phyloP scores from a whole-genome alignment of 2,113 vertebrate genomes.

The Ciconia boyciana region DNA sequence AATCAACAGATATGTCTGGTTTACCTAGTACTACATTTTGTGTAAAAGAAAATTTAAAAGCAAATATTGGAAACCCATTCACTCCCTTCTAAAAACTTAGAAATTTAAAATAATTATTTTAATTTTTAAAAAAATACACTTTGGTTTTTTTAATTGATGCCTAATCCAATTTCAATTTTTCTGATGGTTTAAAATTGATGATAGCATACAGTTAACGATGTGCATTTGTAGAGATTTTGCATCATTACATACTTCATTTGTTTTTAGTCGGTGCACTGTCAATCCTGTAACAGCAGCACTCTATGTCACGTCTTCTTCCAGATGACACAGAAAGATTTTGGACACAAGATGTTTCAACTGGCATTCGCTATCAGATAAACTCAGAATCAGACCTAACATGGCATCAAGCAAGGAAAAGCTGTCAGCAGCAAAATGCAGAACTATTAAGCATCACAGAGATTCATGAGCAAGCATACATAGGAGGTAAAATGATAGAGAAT shows the following conservation, averaged over 20 bases:
- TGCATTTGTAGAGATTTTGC: not conserved
- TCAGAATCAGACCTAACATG: constrained; percentile 82
- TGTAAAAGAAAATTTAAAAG: not conserved
- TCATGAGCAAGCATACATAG: constrained; percentile 84
- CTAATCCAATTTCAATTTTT: not conserved
- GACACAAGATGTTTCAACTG: constrained; percentile 81
- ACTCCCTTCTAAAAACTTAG: not conserved
- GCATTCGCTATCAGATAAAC: constrained; percentile 86
- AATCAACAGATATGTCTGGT: not conserved
- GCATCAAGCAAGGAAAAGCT: constrained; percentile 89
- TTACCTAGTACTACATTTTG: not conserved
- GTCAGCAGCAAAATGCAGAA: constrained; percentile 86
- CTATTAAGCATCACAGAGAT: constrained; percentile 86
- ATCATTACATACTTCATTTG: not conserved
- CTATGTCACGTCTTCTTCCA: not conserved
- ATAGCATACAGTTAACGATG: not conserved
- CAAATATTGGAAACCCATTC: not conserved
- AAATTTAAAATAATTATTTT: not conserved
- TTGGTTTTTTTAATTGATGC: not conserved
- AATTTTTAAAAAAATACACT: fast-evolving
- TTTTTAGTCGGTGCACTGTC: not conserved
- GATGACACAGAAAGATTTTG: constrained; percentile 71
- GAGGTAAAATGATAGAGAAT: constrained; percentile 73
- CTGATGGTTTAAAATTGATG: not conserved
- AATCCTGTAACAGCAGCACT: not conserved